Evolutionary conservation across 2,113 vertebrate genomes (phyloP).

Genomic region (Nanorana parkeri): DNA sequence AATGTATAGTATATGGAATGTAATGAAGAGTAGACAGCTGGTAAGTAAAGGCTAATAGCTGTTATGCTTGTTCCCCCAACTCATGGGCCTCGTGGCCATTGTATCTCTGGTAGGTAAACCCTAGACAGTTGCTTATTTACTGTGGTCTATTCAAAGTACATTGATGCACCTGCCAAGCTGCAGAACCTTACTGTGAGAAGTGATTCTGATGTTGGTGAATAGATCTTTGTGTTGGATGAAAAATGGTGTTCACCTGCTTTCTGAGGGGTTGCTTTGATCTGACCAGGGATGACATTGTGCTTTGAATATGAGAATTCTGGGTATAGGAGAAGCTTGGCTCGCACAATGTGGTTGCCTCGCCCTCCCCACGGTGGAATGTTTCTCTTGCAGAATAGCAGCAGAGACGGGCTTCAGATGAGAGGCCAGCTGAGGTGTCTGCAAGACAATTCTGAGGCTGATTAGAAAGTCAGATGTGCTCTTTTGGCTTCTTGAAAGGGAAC

Average conservation of each 20-base stretch:
- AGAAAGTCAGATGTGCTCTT: slow-evolving; percentile 56
- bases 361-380: slow-evolving; percentile 48
- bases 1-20: too few species aligned
- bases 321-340: slow-evolving; percentile 24
- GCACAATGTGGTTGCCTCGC: not conserved
- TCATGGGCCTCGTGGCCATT: too few species aligned
- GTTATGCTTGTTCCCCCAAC: too few species aligned
- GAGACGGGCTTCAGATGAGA: slow-evolving; percentile 46
- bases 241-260: slow-evolving; percentile 15
- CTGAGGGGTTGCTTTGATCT: slow-evolving; percentile 20
- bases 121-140: too few species aligned
- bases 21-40: too few species aligned
- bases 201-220: not conserved
- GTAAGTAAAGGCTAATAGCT: too few species aligned
- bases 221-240: too few species aligned
- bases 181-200: not conserved
- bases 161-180: not conserved
- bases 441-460: slow-evolving; percentile 56
- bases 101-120: too few species aligned
- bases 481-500: slow-evolving; percentile 51
- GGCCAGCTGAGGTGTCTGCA: slow-evolving; percentile 54
- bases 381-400: slow-evolving; percentile 53
- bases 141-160: not conserved
- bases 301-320: not conserved
- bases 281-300: not conserved